Base-by-base conservation (phyloP, 2,113 vertebrate species). In the Coryphaenoides rupestris region DNA sequence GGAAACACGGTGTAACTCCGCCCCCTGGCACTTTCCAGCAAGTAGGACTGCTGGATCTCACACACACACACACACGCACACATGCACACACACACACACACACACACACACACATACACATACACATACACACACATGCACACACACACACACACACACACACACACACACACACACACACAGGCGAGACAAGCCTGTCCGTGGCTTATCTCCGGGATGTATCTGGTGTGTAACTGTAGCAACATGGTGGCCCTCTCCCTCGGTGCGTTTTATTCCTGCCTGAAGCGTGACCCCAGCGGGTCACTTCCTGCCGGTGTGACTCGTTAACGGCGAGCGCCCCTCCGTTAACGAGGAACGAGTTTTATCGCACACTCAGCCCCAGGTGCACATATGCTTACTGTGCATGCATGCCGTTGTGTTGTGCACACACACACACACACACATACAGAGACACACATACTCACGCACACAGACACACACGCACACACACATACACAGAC, bases 81-180 rank as follows among this genome's bases (percentile, higher is more conserved):
- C 80, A 74, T 49, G 47, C 22, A 52, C 50, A 58, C n/a, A 58
- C 56, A 58, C 56, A 26, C 56, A 19, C n/a, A 19, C 28, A 80
- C 26, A 76, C 67, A 70, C 61, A 75, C 60, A 73, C 14, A 63
- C 72, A 60, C 67, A 78, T n/a, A n/a, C n/a, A n/a, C n/a, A n/a
- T n/a, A n/a, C n/a, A 58, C 47, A 28, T 21, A 63, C 63, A 50
- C 21, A 19, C 53, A 28, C 24, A 19, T 23, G 3, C 49, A 62
- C 61, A 7, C 22, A 52, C 14, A 12, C 17, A 19, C 17, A 23
- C 15, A 52, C 15, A 15, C 16, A 13, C 46, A 63, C 68, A n/a
- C n/a, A n/a, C 28, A 33, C 5, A 33, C 3, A 33, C 33, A 45
- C 62, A 61, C 16, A 68, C 19, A 40, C 19, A 24, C 40, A 58